Conservation (phyloP, 2,888 invertebrate species). For the Hofmannophila pseudospretella region DNA sequence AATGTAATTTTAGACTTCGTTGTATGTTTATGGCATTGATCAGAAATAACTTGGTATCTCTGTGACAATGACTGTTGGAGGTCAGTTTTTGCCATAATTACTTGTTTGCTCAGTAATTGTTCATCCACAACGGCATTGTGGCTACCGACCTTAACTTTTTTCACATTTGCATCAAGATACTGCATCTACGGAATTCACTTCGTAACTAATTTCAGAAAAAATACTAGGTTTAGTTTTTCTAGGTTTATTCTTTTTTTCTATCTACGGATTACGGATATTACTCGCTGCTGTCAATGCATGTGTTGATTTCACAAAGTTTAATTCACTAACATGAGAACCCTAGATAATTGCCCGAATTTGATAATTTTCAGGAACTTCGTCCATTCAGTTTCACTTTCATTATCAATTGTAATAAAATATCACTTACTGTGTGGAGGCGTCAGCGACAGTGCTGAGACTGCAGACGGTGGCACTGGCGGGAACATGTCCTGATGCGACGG, state of each 20-base stretch:
- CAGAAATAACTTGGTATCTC: conserved; percentile 24
- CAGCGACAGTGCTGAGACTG: conserved; percentile 85
- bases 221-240: too few relatives aligned
- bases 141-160: conserved; percentile 56
- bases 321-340: too few relatives aligned
- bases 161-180: conserved; percentile 7
- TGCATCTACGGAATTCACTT: too few relatives aligned
- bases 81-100: conserved; percentile 55
- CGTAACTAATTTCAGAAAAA: too few relatives aligned
- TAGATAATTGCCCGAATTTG: too few relatives aligned
- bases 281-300: too few relatives aligned
- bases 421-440: conserved; percentile 90
- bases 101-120: conserved; percentile 49
- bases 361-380: not conserved
- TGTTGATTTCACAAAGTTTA: too few relatives aligned
- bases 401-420: not conserved
- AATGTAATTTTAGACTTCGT: too few relatives aligned
- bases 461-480: conserved; percentile 82
- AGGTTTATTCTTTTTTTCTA: too few relatives aligned
- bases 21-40: conserved; percentile 13
- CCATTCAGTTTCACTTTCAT: not conserved
- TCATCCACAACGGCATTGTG: conserved; percentile 67
- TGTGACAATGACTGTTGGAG: conserved; percentile 58
- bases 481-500: conserved; percentile 81
- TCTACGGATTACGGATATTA: too few relatives aligned